Percentiles rank a stretch among this genome's conserved stretches.
Evolutionary conservation across 2,888 invertebrate genomes (phyloP).

Genomic region (Polyploca ridens): DNA sequence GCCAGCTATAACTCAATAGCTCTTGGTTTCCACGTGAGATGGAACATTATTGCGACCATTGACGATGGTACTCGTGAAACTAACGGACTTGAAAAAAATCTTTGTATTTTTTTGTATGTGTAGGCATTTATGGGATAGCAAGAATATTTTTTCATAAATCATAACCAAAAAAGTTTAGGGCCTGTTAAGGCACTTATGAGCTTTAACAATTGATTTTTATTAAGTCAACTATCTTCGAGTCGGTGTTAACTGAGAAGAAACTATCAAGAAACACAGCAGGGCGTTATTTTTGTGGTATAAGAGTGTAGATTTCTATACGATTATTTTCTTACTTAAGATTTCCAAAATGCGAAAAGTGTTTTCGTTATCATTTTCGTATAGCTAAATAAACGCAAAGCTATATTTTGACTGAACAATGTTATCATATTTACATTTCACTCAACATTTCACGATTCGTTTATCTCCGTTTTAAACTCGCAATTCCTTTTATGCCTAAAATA

Average conservation of each 20-base stretch:
- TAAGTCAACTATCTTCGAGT: too few species aligned
- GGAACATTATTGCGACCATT: not conserved
- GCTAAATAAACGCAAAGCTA: not conserved
- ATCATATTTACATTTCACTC: slow-evolving; percentile 3
- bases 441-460: slow-evolving; percentile 1
- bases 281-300: too few species aligned
- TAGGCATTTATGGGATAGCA: not conserved
- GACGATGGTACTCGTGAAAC: not conserved
- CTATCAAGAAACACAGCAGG: too few species aligned
- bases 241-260: too few species aligned
- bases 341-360: not conserved
- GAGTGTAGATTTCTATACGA: too few species aligned
- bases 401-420: slow-evolving; percentile 1
- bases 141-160: too few species aligned
- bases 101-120: not conserved
- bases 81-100: not conserved
- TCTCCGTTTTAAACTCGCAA: slow-evolving; percentile 35
- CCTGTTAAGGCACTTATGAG: too few species aligned
- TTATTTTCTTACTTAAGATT: too few species aligned
- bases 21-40: slow-evolving; percentile 7
- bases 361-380: not conserved
- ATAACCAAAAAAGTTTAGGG: too few species aligned
- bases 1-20: slow-evolving; percentile 7
- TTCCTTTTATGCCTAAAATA: slow-evolving; percentile 39
- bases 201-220: too few species aligned